phyloP scores from a whole-genome alignment of 2,888 invertebrate species.

The Neoaliturus tenellus region DNA sequence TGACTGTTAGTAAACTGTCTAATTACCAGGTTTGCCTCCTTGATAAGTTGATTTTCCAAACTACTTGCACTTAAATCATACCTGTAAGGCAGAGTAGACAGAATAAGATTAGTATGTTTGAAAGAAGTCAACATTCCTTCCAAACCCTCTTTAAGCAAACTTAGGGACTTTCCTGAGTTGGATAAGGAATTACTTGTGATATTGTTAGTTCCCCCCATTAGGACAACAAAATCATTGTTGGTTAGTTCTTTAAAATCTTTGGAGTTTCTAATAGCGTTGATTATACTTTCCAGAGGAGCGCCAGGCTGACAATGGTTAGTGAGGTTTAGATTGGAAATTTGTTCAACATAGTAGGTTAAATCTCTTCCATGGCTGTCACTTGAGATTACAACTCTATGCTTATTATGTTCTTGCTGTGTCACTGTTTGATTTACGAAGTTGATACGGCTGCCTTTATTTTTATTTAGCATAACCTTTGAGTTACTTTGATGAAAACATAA shows the following conservation, averaged over 20 bases:
- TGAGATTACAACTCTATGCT: not conserved
- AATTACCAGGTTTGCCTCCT: not conserved
- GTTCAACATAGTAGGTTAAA: not conserved
- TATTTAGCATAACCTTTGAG: not conserved
- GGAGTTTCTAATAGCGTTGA: not conserved
- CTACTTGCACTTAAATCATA: not conserved
- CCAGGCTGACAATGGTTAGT: not conserved
- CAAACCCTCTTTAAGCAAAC: not conserved
- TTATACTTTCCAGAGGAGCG: not conserved
- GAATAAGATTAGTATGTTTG: not conserved
- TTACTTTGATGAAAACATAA: not conserved
- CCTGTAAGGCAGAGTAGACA: not conserved
- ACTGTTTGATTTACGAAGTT: not conserved
- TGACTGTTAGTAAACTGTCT: not conserved
- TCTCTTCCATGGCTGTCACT: conserved; percentile 4
- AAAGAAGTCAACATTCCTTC: not conserved
- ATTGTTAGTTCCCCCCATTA: not conserved
- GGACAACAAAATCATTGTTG: not conserved
- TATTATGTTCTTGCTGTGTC: not conserved
- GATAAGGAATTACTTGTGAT: not conserved
- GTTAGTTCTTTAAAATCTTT: not conserved
- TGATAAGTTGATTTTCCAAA: not conserved
- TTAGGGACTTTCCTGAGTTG: not conserved
- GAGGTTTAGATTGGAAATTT: not conserved
- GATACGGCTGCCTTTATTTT: not conserved